Percentiles rank a stretch among this genome's conserved stretches.
Conservation (phyloP, 2,888 invertebrate species). For the Acleris sparsana region DNA sequence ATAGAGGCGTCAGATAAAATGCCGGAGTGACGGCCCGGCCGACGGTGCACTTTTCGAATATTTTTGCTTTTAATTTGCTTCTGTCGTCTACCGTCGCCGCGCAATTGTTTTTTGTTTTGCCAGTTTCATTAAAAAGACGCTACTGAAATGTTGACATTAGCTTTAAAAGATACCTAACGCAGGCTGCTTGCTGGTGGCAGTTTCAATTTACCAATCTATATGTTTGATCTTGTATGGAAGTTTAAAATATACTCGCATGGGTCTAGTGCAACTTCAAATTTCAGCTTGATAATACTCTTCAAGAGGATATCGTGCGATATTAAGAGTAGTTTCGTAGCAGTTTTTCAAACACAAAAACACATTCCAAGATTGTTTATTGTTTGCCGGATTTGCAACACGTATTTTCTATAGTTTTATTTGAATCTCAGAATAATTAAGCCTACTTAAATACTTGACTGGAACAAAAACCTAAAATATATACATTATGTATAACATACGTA, state of each 20-base stretch:
- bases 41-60: constrained; percentile 49
- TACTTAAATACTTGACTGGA: too few species aligned
- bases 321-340: too few species aligned
- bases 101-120: constrained; percentile 44
- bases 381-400: too few species aligned
- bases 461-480: background rate
- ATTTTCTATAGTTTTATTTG: too few species aligned
- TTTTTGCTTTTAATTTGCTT: constrained; percentile 59
- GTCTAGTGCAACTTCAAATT: too few species aligned
- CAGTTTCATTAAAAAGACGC: constrained; percentile 46
- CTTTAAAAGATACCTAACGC: constrained; percentile 16
- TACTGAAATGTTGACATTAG: constrained; percentile 26
- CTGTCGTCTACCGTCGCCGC: constrained; percentile 42
- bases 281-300: too few species aligned
- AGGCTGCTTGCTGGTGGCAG: background rate
- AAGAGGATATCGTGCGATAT: too few species aligned
- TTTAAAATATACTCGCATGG: too few species aligned
- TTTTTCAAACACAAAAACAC: too few species aligned
- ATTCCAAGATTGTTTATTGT: too few species aligned
- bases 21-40: constrained; percentile 44
- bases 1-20: constrained; percentile 55
- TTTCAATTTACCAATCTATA: constrained; percentile 9
- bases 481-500: background rate
- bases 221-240: too few species aligned
- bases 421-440: too few species aligned